A percentile compares a stretch with the other conserved stretches of the same genome.
These are phyloP conservation scores for Vesta saturnalis DNA, from an alignment of 2,888 invertebrate genomes.

Conservation along the genomic window DNA sequence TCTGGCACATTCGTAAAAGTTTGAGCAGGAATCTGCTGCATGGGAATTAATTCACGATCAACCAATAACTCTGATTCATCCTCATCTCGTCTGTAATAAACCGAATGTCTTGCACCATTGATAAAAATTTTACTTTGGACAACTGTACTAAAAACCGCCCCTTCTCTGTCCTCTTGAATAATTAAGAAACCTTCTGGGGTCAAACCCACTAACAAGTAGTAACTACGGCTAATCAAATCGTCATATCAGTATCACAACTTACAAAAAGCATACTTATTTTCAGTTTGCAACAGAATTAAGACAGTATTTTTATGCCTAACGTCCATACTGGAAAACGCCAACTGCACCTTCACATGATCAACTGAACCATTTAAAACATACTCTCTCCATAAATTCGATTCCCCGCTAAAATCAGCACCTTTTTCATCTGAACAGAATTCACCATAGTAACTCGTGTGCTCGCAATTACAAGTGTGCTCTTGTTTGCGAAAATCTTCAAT, in stretches of 20 bases:
- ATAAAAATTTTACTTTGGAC: slow-evolving; percentile 82
- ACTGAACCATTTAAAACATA: slow-evolving; percentile 78
- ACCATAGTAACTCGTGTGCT: slow-evolving; percentile 89
- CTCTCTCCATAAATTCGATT: slow-evolving; percentile 82
- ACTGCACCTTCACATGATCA: slow-evolving; percentile 80
- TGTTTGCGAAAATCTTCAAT: slow-evolving; percentile 89
- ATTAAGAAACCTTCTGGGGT: slow-evolving; percentile 85
- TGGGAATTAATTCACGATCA: slow-evolving; percentile 78
- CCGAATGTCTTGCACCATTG: slow-evolving; percentile 83
- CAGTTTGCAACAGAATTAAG: slow-evolving; percentile 82
- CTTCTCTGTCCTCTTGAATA: slow-evolving; percentile 87
- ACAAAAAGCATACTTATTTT: slow-evolving; percentile 72
- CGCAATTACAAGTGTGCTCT: slow-evolving; percentile 88
- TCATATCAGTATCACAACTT: background rate
- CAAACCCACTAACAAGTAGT: slow-evolving; percentile 83
- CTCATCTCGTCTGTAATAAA: slow-evolving; percentile 74
- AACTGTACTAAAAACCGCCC: slow-evolving; percentile 76
- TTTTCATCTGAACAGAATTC: slow-evolving; percentile 90
- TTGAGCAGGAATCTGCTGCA: slow-evolving; percentile 75
- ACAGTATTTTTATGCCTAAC: slow-evolving; percentile 81
- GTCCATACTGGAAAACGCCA: slow-evolving; percentile 88
- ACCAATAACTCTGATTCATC: slow-evolving; percentile 78
- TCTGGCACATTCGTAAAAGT: slow-evolving; percentile 75
- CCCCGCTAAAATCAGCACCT: slow-evolving; percentile 89
- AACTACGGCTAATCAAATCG: slow-evolving; percentile 77